Conservation (phyloP, 2,113 vertebrate genomes). For the Gnathonemus longibarbis region DNA sequence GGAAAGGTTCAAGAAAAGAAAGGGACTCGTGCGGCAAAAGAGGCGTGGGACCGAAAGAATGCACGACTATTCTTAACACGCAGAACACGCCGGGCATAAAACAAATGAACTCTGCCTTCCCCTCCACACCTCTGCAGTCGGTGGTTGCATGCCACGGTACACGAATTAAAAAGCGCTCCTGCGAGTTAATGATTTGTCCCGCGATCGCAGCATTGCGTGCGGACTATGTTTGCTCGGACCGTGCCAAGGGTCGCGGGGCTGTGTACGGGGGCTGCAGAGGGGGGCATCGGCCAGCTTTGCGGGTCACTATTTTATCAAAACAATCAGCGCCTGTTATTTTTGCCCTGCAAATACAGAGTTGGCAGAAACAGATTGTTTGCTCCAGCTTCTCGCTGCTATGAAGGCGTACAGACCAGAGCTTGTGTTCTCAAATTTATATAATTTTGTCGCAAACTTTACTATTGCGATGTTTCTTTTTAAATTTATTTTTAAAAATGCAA, state of each 20-base stretch:
- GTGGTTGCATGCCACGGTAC: conserved; percentile 25
- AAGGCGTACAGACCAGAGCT: neutral
- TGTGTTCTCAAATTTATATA: neutral
- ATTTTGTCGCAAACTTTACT: neutral
- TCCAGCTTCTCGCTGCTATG: neutral
- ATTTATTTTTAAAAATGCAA: neutral
- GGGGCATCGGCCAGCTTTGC: conserved; percentile 49
- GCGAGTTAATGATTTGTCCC: conserved; percentile 64
- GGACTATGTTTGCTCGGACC: conserved; percentile 66
- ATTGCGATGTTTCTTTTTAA: neutral
- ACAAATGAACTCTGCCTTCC: conserved; percentile 44
- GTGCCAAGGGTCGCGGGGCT: conserved; percentile 65
- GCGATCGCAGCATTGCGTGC: conserved; percentile 57
- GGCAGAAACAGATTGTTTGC: conserved; percentile 16
- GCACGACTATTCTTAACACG: conserved; percentile 50
- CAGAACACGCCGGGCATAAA: conserved; percentile 51
- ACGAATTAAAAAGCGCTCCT: conserved; percentile 37
- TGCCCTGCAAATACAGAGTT: conserved; percentile 34
- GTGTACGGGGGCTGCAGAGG: conserved; percentile 58
- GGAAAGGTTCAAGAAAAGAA: conserved; percentile 18
- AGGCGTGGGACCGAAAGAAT: conserved; percentile 39
- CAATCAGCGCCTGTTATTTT: conserved; percentile 48
- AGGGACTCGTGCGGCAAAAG: conserved; percentile 15
- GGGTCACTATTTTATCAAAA: conserved; percentile 55
- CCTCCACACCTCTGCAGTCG: conserved; percentile 25